Evolutionary conservation across 2,113 vertebrate species (phyloP).

Genomic region (Cepphus grylle): DNA sequence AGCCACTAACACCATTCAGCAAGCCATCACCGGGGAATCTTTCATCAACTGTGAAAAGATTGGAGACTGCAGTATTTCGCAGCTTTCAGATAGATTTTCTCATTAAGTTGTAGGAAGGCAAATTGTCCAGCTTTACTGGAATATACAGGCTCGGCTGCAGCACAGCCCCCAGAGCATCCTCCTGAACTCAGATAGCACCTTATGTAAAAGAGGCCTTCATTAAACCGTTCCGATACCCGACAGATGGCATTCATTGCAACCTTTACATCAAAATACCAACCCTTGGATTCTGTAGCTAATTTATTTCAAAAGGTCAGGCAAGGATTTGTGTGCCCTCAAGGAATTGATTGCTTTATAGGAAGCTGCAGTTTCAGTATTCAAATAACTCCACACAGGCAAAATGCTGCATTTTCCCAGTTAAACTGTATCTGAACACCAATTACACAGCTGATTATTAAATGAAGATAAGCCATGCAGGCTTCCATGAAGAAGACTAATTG

Average conservation of each 20-base stretch:
- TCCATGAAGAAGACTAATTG: not conserved
- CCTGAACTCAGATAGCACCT: not conserved
- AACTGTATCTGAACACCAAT: constrained; percentile 9
- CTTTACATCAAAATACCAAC: constrained; percentile 48
- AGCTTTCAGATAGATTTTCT: not conserved
- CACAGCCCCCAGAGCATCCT: not conserved
- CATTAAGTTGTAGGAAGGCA: not conserved
- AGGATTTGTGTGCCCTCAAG: constrained; percentile 22
- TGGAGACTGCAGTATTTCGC: not conserved
- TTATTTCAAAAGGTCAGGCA: constrained; percentile 55
- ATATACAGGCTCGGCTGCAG: not conserved
- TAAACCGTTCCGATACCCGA: not conserved
- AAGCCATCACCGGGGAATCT: not conserved
- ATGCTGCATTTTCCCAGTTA: constrained; percentile 13
- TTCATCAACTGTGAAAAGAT: not conserved
- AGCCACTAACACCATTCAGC: accelerated
- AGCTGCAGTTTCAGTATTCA: not conserved
- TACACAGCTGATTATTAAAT: constrained; percentile 39
- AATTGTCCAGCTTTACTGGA: not conserved
- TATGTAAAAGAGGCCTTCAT: not conserved
- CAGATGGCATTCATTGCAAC: constrained; percentile 56
- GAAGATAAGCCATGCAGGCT: constrained; percentile 28
- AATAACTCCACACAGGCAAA: not conserved
- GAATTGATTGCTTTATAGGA: not conserved
- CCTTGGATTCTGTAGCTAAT: constrained; percentile 43